Evolutionary conservation across 2,888 invertebrate species (phyloP), one percentile per base, ranked within the genome.

Genomic region (Zaprionus lineosus): DNA sequence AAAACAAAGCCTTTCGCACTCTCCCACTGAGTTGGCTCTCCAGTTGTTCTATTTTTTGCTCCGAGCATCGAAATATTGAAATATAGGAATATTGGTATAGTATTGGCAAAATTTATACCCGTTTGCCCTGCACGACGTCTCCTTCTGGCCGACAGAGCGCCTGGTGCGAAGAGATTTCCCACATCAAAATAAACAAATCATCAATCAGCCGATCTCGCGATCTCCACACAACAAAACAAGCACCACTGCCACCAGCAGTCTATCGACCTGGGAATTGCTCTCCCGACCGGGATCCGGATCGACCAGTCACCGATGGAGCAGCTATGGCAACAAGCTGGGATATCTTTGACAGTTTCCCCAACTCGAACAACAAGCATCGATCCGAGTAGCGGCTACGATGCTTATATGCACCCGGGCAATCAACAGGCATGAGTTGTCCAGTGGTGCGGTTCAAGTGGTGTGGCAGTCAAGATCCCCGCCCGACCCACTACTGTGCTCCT

Each of bases 131-230:
- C 48, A 18, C 29, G 50, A 29, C 33, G n/a, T n/a, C n/a, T n/a
- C n/a, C n/a, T n/a, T n/a, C n/a, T n/a, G n/a, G n/a, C n/a, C n/a
- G n/a, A n/a, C n/a, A n/a, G n/a, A 51, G 39, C 3, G 37, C 31
- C 37, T 58, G 70, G 86, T 74, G 86, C 69, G 77, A 86, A 84
- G 79, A 68, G 83, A 86, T 77, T 57, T 65, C 62, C 57, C 66
- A 67, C 69, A 79, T 75, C 74, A 83, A 86, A 87, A 86, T 85
- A 86, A 86, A 86, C 86, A 86, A 86, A 86, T 87, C 86, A 84
- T 86, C 86, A 86, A 86, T 84, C 87, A 84, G 69, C 75, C 63
- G 70, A 86, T 79, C 84, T 70, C 62, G 75, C 63, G 70, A 86
- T 79, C 84, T 70, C 62, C 81, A 70, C 7, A 70, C 72, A 61